A percentile compares a stretch with the other conserved stretches of the same genome.
These are phyloP conservation scores for Glossophaga mutica DNA, from an alignment of 2,797 vertebrate genomes.

Conservation along the genomic window DNA sequence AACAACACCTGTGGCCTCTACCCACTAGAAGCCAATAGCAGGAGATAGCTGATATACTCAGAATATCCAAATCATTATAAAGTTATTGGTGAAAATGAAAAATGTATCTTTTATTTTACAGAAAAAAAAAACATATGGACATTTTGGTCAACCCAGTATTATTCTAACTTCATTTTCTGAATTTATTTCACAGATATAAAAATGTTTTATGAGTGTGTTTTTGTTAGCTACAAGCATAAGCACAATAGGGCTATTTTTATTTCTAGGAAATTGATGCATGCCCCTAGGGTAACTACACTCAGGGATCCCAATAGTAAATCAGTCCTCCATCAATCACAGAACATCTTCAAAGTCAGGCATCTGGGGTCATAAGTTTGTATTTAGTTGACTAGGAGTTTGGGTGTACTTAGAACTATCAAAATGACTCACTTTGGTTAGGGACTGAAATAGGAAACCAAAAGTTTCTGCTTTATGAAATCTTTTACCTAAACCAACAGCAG, in stretches of 20 bases:
- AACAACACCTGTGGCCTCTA: too few species aligned
- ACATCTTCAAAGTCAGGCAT: conserved; percentile 73
- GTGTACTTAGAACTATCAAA: conserved; percentile 70
- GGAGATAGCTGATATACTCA: too few species aligned
- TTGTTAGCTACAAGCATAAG: conserved; percentile 77
- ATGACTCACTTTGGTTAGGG: conserved; percentile 68
- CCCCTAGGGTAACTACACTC: conserved; percentile 55
- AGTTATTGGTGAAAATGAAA: too few species aligned
- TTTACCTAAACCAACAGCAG: conserved; percentile 50
- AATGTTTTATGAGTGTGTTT: conserved; percentile 75
- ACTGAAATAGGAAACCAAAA: conserved; percentile 67
- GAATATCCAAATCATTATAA: too few species aligned
- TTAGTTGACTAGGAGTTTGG: conserved; percentile 74
- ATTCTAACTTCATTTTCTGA: conserved; percentile 78
- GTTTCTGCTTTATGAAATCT: conserved; percentile 73
- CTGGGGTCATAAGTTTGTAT: conserved; percentile 74
- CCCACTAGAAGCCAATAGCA: too few species aligned
- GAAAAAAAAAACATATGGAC: too few species aligned
- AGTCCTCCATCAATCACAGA: conserved; percentile 59
- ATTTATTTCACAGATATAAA: conserved; percentile 68
- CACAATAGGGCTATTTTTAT: conserved; percentile 79
- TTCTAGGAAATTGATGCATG: conserved; percentile 74
- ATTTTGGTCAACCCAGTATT: not conserved
- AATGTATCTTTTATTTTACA: too few species aligned
- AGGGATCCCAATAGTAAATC: conserved; percentile 66